Evolutionary conservation across 2,113 vertebrate genomes (phyloP).

Genomic region (Sardina pilchardus): DNA sequence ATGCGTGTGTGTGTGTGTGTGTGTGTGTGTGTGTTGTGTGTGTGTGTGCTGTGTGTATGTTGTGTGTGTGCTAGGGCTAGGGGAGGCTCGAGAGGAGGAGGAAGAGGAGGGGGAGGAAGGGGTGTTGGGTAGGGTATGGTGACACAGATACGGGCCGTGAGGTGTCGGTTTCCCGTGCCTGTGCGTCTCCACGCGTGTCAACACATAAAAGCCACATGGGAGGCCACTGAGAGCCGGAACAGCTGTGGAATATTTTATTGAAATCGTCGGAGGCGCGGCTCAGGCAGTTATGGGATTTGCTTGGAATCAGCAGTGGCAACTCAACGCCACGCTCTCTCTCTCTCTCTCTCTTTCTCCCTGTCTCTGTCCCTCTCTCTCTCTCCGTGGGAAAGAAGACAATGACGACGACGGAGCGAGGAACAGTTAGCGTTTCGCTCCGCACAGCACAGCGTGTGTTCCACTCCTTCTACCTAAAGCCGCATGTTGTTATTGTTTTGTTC

Average conservation of each 20-base stretch:
- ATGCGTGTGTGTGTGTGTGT: no score
- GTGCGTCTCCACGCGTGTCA: conserved; percentile 67
- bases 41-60: not conserved
- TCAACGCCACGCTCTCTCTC: not conserved
- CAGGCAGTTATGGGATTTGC: conserved; percentile 40
- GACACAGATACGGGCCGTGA: conserved; percentile 12
- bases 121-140: conserved; percentile 39
- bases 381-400: conserved; percentile 23
- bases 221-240: conserved; percentile 66
- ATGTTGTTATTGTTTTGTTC: conserved; percentile 19
- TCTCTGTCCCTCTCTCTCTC: not conserved
- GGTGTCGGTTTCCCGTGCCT: conserved; percentile 59
- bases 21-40: no score
- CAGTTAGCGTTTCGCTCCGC: conserved; percentile 21
- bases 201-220: conserved; percentile 72
- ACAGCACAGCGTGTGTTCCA: conserved; percentile 21
- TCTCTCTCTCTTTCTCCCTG: conserved; percentile 15
- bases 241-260: conserved; percentile 76
- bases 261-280: conserved; percentile 53
- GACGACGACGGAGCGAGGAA: not conserved
- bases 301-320: conserved; percentile 43
- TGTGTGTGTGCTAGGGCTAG: not conserved
- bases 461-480: conserved; percentile 30
- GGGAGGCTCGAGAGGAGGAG: not conserved
- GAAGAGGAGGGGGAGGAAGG: not conserved